Evolutionary conservation across 2,113 vertebrate species (phyloP).

Genomic region (Vombatus ursinus): DNA sequence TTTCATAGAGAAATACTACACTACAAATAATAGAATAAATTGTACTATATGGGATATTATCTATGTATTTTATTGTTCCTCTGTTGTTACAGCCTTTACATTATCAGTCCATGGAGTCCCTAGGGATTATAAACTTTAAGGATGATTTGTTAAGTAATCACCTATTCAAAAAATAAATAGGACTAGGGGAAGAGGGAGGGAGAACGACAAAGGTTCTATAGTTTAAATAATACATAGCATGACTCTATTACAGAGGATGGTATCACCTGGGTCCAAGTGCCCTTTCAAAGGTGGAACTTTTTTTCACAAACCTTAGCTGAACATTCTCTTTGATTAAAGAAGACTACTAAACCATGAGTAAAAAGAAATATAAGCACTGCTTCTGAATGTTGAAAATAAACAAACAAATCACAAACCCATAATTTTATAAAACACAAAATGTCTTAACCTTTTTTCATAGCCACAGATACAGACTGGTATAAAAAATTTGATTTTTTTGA

Average conservation of each 20-base stretch:
- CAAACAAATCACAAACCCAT: background rate
- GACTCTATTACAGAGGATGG: background rate
- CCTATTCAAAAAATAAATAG: constrained; percentile 22
- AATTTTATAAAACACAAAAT: too few relatives aligned
- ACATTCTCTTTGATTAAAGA: constrained; percentile 44
- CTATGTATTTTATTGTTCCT: background rate
- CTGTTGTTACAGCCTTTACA: background rate
- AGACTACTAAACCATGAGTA: constrained; percentile 8
- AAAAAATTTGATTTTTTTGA: constrained; percentile 51
- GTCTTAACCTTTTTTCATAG: constrained; percentile 7
- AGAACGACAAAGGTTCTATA: background rate
- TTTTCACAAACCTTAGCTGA: constrained; percentile 54
- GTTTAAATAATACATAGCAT: background rate
- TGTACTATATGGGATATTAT: background rate
- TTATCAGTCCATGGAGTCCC: background rate
- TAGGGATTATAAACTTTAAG: background rate
- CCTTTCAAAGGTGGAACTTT: background rate
- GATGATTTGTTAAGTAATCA: background rate
- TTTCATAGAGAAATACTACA: background rate
- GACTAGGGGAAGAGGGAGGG: background rate
- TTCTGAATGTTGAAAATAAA: background rate
- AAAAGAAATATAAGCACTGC: background rate
- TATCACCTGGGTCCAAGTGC: background rate
- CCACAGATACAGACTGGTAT: background rate
- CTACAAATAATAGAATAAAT: background rate